These are phyloP conservation scores for Pseudorhombus dupliciocellatus DNA, from an alignment of 2,113 vertebrate species.

Conservation along the genomic window DNA sequence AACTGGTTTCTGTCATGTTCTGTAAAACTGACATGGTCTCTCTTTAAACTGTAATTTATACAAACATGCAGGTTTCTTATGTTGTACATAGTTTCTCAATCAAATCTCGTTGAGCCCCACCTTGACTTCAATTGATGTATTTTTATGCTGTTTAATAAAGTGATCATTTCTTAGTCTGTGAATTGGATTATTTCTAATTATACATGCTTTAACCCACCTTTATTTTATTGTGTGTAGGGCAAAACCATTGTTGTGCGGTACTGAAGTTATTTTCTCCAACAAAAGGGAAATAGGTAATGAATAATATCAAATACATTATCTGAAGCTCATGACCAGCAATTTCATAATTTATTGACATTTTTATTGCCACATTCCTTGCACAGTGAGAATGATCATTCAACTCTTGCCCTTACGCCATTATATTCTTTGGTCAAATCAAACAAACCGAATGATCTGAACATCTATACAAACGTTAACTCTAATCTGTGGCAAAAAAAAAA, in stretches of 20 bases:
- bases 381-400: slow-evolving; percentile 45
- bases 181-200: background rate
- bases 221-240: background rate
- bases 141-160: slow-evolving; percentile 59
- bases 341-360: slow-evolving; percentile 29
- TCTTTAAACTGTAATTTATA: background rate
- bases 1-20: background rate
- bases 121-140: slow-evolving; percentile 13
- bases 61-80: background rate
- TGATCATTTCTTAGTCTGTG: slow-evolving; percentile 18
- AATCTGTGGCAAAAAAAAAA: slow-evolving; percentile 31
- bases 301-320: background rate
- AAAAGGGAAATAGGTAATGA: background rate
- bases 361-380: slow-evolving; percentile 68
- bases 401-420: slow-evolving; percentile 2
- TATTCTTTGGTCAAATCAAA: slow-evolving; percentile 47
- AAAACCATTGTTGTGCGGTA: background rate
- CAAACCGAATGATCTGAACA: slow-evolving; percentile 13
- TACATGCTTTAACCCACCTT: background rate
- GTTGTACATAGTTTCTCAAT: slow-evolving; percentile 46
- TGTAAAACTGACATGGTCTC: background rate
- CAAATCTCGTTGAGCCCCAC: background rate
- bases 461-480: slow-evolving; percentile 19
- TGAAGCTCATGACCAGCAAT: slow-evolving; percentile 15
- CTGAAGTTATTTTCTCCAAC: background rate